A percentile compares a stretch with the other conserved stretches of the same genome.
Evolutionary conservation across 2,888 invertebrate genomes (phyloP).

Genomic region (Belgica antarctica): DNA sequence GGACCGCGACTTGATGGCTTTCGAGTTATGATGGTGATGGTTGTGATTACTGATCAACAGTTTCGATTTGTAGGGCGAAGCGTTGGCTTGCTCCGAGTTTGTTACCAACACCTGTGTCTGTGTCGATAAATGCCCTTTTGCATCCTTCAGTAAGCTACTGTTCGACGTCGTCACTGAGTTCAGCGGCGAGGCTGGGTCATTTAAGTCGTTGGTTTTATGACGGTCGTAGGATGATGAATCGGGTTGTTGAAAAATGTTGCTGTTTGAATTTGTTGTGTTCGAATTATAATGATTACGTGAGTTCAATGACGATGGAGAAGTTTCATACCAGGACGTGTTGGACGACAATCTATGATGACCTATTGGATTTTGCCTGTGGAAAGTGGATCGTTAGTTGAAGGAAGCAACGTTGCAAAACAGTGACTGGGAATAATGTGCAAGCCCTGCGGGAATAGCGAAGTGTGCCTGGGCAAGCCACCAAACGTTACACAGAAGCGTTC

Average conservation of each 20-base stretch:
- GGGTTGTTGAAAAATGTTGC: slow-evolving; percentile 21
- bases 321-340: slow-evolving; percentile 53
- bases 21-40: slow-evolving; percentile 43
- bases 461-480: no score
- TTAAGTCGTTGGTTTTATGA: slow-evolving; percentile 34
- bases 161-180: slow-evolving; percentile 24
- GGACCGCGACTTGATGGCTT: slow-evolving; percentile 56
- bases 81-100: slow-evolving; percentile 9
- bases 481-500: no score
- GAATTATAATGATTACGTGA: slow-evolving; percentile 35
- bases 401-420: no score
- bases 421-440: no score
- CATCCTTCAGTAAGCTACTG: neutral
- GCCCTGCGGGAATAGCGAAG: no score
- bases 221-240: slow-evolving; percentile 41
- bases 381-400: no score
- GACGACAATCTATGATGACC: slow-evolving; percentile 51
- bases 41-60: slow-evolving; percentile 36
- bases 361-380: slow-evolving; percentile 49
- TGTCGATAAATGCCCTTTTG: neutral
- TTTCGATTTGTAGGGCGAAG: slow-evolving; percentile 36
- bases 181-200: slow-evolving; percentile 30
- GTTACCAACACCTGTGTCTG: neutral
- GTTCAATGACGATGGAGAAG: slow-evolving; percentile 44
- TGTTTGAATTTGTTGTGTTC: slow-evolving; percentile 34